These are phyloP conservation scores for Centropus unirufus DNA, from an alignment of 2,113 vertebrate species.

Conservation along the genomic window DNA sequence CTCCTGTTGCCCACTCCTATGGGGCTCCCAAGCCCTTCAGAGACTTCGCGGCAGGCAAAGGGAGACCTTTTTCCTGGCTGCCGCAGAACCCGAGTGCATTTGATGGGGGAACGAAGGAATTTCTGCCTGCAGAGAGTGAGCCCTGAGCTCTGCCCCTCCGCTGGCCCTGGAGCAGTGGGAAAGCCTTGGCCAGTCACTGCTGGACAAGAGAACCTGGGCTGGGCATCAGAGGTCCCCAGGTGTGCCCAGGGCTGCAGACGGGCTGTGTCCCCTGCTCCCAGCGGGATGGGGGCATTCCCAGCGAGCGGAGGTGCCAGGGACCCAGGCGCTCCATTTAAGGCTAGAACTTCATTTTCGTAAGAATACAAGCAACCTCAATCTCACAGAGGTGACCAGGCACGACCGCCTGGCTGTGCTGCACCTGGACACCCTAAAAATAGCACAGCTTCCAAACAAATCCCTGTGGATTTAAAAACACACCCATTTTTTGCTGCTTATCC, in stretches of 20 bases:
- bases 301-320: too few species aligned
- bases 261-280: rapidly evolving
- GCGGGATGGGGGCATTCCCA: too few species aligned
- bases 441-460: neutral
- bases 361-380: too few species aligned
- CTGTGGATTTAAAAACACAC: neutral
- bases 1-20: neutral
- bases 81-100: neutral
- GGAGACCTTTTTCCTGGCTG: neutral
- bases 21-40: neutral
- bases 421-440: neutral
- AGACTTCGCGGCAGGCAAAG: neutral
- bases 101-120: neutral
- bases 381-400: neutral
- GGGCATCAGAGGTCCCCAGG: rapidly evolving
- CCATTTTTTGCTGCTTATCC: neutral
- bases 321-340: too few species aligned
- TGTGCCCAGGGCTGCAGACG: rapidly evolving
- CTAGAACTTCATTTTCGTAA: too few species aligned
- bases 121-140: rapidly evolving
- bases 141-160: neutral
- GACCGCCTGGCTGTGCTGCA: neutral
- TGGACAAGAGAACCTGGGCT: neutral
- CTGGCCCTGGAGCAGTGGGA: neutral
- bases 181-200: neutral